Evolutionary conservation across 2,797 vertebrate species (phyloP).

Genomic region (Luscinia luscinia): DNA sequence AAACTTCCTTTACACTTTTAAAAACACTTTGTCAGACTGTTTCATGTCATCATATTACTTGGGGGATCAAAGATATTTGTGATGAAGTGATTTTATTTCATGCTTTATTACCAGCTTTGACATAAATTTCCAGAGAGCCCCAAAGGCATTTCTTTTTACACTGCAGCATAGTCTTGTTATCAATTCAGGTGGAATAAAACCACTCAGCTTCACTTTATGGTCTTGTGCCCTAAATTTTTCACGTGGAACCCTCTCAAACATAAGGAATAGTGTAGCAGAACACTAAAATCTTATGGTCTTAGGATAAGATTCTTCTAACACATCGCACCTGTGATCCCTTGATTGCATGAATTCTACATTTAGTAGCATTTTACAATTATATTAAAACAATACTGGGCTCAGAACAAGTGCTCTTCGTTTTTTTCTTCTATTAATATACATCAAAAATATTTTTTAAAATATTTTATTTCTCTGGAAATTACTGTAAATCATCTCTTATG

Average conservation of each 20-base stretch:
- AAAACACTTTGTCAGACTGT: background rate
- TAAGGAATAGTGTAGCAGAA: background rate
- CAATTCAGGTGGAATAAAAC: slow-evolving; percentile 68
- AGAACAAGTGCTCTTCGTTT: background rate
- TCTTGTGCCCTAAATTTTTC: slow-evolving; percentile 36
- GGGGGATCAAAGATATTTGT: background rate
- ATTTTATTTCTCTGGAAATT: background rate
- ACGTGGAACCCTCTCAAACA: slow-evolving; percentile 11
- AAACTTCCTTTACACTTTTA: background rate
- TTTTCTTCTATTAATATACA: background rate
- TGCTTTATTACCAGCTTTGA: slow-evolving; percentile 47
- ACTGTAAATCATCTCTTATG: background rate
- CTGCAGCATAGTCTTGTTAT: slow-evolving; percentile 37
- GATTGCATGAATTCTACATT: background rate
- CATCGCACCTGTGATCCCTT: background rate
- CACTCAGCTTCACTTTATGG: slow-evolving; percentile 42
- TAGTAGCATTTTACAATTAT: background rate
- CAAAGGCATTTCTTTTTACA: slow-evolving; percentile 24
- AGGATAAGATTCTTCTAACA: background rate
- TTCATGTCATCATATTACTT: slow-evolving; percentile 12
- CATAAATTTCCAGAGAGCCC: slow-evolving; percentile 40
- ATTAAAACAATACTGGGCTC: background rate
- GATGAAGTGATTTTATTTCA: slow-evolving; percentile 51
- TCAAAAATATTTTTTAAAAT: background rate
- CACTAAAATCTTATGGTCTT: background rate